Base-by-base conservation (phyloP, 1,140 invertebrate species). In the Pectinophora gossypiella region DNA sequence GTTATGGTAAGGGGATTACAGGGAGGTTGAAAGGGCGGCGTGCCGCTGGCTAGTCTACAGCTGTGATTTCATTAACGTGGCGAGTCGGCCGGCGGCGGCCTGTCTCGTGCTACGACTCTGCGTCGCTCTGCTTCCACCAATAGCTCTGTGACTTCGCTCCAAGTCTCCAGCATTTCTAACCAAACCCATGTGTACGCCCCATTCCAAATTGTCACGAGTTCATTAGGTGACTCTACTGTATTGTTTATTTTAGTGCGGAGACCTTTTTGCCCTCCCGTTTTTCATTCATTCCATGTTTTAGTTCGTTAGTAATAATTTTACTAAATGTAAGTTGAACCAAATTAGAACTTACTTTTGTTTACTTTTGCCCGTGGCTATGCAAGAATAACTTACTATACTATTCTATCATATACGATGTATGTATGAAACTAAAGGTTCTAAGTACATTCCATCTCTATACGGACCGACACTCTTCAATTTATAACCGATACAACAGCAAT, bases 151-250 rank as follows among this genome's bases (percentile, higher is more conserved):
- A 15, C 36, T n/a, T n/a, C n/a, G 36, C 36, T 15, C 7, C 36
- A 2, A 35, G 9, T 27, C 44, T 35, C 19, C 51, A 21, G 63
- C 66, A 72, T 67, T 63, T 72, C 60, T 71, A 71, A 65, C 61
- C 61, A 61, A 61, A 55, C 66, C 59, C 63, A 59, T 47, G 57
- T 56, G 60, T 50, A 62, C 56, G 56, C 56, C 59, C 58, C 54
- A 54, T 51, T 54, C 61, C 51, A 62, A 67, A 67, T 66, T 71
- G 64, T 64, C 64, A 57, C 61, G 48, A 67, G 69, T 70, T 73
- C 66, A 67, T 73, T 73, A 70, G 61, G 58, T 61, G 59, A 68
- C 59, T 66, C 62, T 48, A 63, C 61, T 64, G 56, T 53, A 57
- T 63, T 66, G 65, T 71, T 71, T 64, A 63, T 64, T 71, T 61